Evolutionary conservation across 2,888 invertebrate species (phyloP).

Genomic region (Caenorhabditis becei): DNA sequence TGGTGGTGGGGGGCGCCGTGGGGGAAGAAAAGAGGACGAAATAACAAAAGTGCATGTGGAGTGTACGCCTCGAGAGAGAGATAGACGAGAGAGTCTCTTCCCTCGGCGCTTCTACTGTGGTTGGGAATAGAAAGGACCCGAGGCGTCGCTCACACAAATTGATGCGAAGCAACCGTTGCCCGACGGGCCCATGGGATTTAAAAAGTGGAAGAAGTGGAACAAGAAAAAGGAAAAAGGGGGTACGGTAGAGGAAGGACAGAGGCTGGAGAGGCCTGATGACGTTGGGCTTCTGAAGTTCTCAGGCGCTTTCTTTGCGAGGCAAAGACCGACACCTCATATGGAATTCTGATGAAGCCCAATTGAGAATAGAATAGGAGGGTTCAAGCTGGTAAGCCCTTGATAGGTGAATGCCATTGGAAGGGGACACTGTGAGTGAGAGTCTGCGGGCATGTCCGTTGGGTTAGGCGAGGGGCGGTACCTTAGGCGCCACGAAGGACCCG

Average conservation of each 20-base stretch:
- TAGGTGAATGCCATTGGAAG: neutral
- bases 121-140: slow-evolving; percentile 31
- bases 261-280: neutral
- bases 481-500: slow-evolving; percentile 19
- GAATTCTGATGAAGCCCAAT: neutral
- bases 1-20: slow-evolving; percentile 27
- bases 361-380: neutral
- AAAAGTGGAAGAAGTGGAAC: neutral
- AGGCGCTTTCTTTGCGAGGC: neutral
- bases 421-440: neutral
- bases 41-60: slow-evolving; percentile 61
- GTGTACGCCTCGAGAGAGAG: slow-evolving; percentile 38
- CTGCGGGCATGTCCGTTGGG: neutral
- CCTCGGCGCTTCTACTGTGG: neutral
- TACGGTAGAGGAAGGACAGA: neutral
- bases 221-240: neutral
- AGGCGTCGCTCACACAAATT: slow-evolving; percentile 40
- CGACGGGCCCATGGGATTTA: slow-evolving; percentile 13
- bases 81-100: slow-evolving; percentile 32
- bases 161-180: slow-evolving; percentile 32
- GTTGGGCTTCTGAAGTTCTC: neutral
- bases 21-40: slow-evolving; percentile 29
- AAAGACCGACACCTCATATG: neutral
- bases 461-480: slow-evolving; percentile 9
- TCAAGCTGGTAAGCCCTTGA: neutral